A percentile compares a stretch with the other conserved stretches of the same genome.
phyloP scores from a whole-genome alignment of 2,113 vertebrate genomes.

The Rattus rattus region DNA sequence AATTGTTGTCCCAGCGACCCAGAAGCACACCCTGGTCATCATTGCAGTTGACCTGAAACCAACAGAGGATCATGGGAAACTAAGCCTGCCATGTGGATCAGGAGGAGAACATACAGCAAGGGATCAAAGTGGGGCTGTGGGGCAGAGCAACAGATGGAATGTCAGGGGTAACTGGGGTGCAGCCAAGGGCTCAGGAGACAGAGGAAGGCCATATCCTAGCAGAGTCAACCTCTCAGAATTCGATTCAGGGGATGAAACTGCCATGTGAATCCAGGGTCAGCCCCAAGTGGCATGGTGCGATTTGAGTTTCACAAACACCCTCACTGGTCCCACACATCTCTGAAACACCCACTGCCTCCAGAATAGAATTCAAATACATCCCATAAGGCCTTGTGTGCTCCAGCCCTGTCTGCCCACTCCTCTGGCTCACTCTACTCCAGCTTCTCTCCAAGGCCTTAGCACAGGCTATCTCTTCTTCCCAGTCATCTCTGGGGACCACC shows the following conservation, averaged over 20 bases:
- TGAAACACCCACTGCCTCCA: background rate
- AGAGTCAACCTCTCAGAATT: background rate
- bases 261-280: background rate
- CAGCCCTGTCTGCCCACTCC: too few species aligned
- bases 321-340: background rate
- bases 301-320: background rate
- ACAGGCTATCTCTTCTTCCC: background rate
- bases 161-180: background rate
- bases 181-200: background rate
- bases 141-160: fast-evolving
- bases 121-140: background rate
- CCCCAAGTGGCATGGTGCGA: background rate
- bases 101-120: background rate
- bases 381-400: background rate
- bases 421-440: too few species aligned
- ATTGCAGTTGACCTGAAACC: conserved; percentile 93
- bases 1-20: conserved; percentile 91
- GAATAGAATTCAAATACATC: background rate
- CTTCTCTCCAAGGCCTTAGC: background rate
- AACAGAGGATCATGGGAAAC: background rate
- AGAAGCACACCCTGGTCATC: conserved; percentile 92
- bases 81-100: fast-evolving
- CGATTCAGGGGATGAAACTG: background rate
- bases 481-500: background rate
- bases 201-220: background rate